Evolutionary conservation across 2,113 vertebrate genomes (phyloP).

Genomic region (Thymallus thymallus): DNA sequence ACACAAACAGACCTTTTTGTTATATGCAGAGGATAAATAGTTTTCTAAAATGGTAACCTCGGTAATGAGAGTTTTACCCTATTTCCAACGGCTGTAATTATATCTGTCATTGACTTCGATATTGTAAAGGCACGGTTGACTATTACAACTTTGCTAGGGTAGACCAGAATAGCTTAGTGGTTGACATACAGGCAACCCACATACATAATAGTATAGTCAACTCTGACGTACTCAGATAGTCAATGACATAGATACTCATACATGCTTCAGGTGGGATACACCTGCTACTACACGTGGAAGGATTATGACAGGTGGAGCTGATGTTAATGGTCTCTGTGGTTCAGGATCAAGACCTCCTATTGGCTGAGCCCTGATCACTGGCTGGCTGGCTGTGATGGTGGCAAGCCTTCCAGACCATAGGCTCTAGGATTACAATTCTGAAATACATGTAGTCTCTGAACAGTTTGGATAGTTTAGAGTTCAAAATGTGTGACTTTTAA

Average conservation of each 20-base stretch:
- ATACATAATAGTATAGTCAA: too few species aligned
- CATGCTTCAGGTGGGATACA: too few species aligned
- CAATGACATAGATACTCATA: too few species aligned
- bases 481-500: neutral
- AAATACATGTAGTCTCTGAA: neutral
- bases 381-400: neutral
- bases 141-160: slow-evolving; percentile 16
- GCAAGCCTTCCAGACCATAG: neutral
- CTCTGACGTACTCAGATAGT: too few species aligned
- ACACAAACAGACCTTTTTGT: neutral
- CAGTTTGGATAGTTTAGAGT: neutral
- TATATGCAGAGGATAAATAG: neutral
- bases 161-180: slow-evolving; percentile 8
- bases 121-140: neutral
- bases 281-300: too few species aligned
- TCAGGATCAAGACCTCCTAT: too few species aligned
- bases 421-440: neutral
- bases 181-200: neutral
- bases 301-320: too few species aligned
- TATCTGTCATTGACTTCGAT: slow-evolving; percentile 20
- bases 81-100: slow-evolving; percentile 29
- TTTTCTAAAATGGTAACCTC: slow-evolving; percentile 19
- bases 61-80: slow-evolving; percentile 41
- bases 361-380: too few species aligned
- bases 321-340: too few species aligned